A percentile compares a stretch with the other conserved stretches of the same genome.
Evolutionary conservation across 2,113 vertebrate species (phyloP).

Genomic region (Orthonyx spaldingii): DNA sequence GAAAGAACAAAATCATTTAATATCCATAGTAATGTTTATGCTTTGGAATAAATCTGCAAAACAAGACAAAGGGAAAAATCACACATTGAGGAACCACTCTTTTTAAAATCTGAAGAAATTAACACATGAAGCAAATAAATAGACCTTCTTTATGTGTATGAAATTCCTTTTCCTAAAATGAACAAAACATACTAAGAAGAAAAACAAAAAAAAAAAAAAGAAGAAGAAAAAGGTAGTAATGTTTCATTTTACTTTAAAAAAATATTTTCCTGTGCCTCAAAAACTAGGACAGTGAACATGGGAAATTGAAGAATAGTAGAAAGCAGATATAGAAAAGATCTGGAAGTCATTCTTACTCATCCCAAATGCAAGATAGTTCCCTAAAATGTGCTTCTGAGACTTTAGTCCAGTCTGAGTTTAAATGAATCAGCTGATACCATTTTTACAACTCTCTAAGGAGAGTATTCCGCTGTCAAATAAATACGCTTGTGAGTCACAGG

Average conservation of each 20-base stretch:
- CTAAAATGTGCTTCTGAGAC: neutral
- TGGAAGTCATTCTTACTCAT: neutral
- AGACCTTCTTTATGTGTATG: neutral
- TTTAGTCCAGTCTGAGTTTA: neutral
- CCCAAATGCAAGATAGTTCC: neutral
- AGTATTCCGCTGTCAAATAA: neutral
- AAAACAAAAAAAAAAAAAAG: accelerated
- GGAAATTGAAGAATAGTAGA: neutral
- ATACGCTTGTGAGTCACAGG: neutral
- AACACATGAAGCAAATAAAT: neutral
- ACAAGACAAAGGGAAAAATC: neutral
- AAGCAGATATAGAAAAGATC: neutral
- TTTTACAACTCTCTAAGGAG: neutral
- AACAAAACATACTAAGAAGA: neutral
- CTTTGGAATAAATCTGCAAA: neutral
- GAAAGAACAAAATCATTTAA: neutral
- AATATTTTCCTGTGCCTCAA: neutral
- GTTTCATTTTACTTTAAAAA: neutral
- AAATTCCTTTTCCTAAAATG: neutral
- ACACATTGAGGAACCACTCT: neutral
- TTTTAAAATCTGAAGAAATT: neutral
- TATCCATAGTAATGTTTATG: neutral
- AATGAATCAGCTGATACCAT: neutral
- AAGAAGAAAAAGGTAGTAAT: neutral
- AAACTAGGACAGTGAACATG: neutral